These are phyloP conservation scores for Thereva nobilitata DNA, from an alignment of 2,888 invertebrate genomes.

Conservation along the genomic window DNA sequence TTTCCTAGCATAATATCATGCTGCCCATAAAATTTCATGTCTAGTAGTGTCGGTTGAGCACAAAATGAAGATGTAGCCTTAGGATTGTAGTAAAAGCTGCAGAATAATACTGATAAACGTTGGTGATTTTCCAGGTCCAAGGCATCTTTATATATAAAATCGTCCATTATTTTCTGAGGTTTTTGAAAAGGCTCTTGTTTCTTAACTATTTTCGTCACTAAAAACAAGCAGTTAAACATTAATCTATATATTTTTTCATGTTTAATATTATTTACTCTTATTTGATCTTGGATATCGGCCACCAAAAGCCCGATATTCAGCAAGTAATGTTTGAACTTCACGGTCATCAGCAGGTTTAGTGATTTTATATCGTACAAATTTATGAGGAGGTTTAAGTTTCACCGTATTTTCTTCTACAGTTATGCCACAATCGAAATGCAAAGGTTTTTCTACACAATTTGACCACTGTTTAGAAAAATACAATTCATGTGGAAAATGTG, in stretches of 20 bases:
- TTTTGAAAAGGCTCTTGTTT: conserved; percentile 49
- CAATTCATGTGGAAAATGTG: conserved; percentile 73
- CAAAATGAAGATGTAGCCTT: conserved; percentile 57
- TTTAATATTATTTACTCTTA: conserved; percentile 47
- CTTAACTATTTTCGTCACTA: conserved; percentile 51
- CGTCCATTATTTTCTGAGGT: conserved; percentile 52
- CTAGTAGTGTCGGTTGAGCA: conserved; percentile 55
- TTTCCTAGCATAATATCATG: conserved; percentile 95
- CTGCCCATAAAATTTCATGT: conserved; percentile 92
- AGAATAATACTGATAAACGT: conserved; percentile 84
- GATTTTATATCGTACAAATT: conserved; percentile 74
- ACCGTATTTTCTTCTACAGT: conserved; percentile 44
- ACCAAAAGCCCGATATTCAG: conserved; percentile 86
- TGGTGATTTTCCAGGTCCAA: conserved; percentile 83
- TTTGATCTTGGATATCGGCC: conserved; percentile 63
- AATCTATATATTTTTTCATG: not conserved
- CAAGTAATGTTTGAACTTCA: conserved; percentile 72
- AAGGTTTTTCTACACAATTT: conserved; percentile 46
- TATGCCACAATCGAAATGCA: conserved; percentile 45
- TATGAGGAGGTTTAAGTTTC: conserved; percentile 67
- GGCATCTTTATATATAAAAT: conserved; percentile 64
- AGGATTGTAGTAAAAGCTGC: conserved; percentile 64
- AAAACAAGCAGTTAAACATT: conserved; percentile 20
- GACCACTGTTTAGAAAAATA: conserved; percentile 71
- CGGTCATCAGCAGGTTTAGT: conserved; percentile 67